A percentile compares a stretch with the other conserved stretches of the same genome.
These are phyloP conservation scores for Troides oblongomaculatus DNA, from an alignment of 2,888 invertebrate genomes.

Conservation along the genomic window DNA sequence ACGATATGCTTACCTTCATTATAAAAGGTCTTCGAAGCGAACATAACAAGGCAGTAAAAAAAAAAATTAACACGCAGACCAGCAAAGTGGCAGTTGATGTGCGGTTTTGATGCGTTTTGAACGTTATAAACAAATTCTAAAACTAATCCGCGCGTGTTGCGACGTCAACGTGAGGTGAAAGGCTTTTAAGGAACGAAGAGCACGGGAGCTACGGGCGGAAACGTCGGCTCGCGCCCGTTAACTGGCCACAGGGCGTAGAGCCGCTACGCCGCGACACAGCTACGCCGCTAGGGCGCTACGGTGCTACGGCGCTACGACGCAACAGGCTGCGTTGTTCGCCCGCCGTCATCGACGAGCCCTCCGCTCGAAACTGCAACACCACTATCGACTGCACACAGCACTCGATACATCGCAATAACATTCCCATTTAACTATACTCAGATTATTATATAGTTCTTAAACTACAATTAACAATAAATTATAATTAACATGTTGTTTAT, in stretches of 20 bases:
- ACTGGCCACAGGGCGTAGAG: conserved; percentile 61
- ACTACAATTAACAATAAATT: too few relatives aligned
- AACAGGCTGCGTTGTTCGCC: conserved; percentile 56
- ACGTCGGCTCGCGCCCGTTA: conserved; percentile 60
- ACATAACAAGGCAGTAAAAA: too few relatives aligned
- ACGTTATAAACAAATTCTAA: conserved; percentile 9
- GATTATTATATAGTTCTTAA: too few relatives aligned
- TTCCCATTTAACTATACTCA: too few relatives aligned
- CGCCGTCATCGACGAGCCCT: conserved; percentile 16
- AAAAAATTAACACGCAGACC: too few relatives aligned
- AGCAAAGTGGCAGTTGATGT: too few relatives aligned
- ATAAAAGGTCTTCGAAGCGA: too few relatives aligned
- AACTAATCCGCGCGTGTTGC: conserved; percentile 25
- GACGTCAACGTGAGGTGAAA: conserved; percentile 25
- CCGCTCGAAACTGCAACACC: conserved; percentile 31
- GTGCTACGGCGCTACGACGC: conserved; percentile 51
- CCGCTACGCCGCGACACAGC: conserved; percentile 43
- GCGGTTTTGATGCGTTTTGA: neutral
- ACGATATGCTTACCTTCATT: too few relatives aligned
- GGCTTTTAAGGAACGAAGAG: conserved; percentile 37
- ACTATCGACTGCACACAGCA: conserved; percentile 24
- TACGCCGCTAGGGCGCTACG: conserved; percentile 51
- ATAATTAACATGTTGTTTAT: too few relatives aligned
- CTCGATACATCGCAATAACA: too few relatives aligned
- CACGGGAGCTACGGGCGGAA: conserved; percentile 59